A percentile compares a stretch with the other conserved stretches of the same genome.
Conservation (phyloP, 2,113 vertebrate genomes). For the Cynopterus brachyotis region DNA sequence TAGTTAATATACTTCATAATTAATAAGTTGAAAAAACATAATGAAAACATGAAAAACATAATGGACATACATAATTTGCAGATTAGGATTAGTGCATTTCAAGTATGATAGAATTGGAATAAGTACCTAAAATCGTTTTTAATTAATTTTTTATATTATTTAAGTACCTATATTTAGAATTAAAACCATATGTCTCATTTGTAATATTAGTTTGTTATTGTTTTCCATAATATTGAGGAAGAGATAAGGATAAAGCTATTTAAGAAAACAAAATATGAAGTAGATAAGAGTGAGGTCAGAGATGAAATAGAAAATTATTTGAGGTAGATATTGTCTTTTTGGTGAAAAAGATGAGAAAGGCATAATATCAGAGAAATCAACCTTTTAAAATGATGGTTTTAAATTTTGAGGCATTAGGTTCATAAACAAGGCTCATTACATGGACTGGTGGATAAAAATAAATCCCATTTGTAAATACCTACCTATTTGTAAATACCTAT, state of each 20-base stretch:
- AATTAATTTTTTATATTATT: not conserved
- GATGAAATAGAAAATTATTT: constrained; percentile 13
- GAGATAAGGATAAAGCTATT: not conserved
- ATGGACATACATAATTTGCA: not conserved
- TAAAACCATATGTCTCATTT: not conserved
- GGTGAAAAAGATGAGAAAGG: not conserved
- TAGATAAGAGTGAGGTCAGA: not conserved
- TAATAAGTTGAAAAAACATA: not conserved
- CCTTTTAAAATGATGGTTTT: constrained; percentile 10
- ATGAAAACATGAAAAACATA: no score
- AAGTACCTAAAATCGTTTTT: not conserved
- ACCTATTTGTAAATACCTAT: not conserved
- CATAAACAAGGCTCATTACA: not conserved
- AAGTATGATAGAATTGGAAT: not conserved
- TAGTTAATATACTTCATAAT: constrained; percentile 17
- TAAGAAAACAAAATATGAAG: constrained; percentile 5
- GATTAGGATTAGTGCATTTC: not conserved
- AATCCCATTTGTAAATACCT: constrained; percentile 6
- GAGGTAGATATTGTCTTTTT: not conserved
- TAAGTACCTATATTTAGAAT: not conserved
- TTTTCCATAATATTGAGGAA: not conserved
- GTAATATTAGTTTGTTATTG: not conserved
- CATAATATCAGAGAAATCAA: not conserved
- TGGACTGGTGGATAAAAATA: not conserved
- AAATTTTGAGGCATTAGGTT: not conserved